Evolutionary conservation across 2,113 vertebrate species (phyloP).

Genomic region (Etheostoma spectabile): DNA sequence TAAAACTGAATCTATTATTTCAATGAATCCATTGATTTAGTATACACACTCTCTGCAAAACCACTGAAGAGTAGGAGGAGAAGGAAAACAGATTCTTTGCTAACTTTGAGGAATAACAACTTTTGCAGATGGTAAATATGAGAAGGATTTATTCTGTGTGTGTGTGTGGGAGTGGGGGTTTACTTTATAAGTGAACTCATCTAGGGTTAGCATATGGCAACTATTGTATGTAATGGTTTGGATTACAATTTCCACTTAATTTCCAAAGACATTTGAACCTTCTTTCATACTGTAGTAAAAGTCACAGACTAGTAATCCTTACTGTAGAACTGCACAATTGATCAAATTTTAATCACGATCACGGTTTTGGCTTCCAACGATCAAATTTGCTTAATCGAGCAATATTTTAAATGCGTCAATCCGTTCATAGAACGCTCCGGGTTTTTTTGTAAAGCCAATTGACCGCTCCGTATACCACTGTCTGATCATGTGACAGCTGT

Average conservation of each 20-base stretch:
- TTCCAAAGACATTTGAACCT: constrained; percentile 2
- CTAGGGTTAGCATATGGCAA: constrained; percentile 47
- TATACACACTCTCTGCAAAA: constrained; percentile 39
- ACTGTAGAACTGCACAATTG: neutral
- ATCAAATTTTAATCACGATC: too few relatives aligned
- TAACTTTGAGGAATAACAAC: constrained; percentile 44
- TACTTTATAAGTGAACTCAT: constrained; percentile 66
- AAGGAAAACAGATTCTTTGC: constrained; percentile 52
- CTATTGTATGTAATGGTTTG: constrained; percentile 8
- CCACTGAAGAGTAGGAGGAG: constrained; percentile 52
- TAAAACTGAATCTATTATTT: neutral
- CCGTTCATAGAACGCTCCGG: too few relatives aligned
- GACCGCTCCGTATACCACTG: too few relatives aligned
- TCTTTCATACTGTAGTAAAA: neutral
- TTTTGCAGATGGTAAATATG: constrained; percentile 70
- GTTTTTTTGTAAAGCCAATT: too few relatives aligned
- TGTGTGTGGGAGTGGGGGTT: constrained; percentile 42
- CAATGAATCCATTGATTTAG: constrained; percentile 27
- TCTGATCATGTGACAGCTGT: too few relatives aligned
- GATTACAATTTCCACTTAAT: constrained; percentile 22
- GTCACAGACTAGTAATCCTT: neutral
- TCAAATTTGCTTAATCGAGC: too few relatives aligned
- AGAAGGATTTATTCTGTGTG: constrained; percentile 48
- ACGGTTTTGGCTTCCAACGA: too few relatives aligned
- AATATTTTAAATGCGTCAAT: too few relatives aligned